A percentile compares a stretch with the other conserved stretches of the same genome.
phyloP scores from a whole-genome alignment of 2,113 vertebrate genomes.

The Potamarius usumacintae region DNA sequence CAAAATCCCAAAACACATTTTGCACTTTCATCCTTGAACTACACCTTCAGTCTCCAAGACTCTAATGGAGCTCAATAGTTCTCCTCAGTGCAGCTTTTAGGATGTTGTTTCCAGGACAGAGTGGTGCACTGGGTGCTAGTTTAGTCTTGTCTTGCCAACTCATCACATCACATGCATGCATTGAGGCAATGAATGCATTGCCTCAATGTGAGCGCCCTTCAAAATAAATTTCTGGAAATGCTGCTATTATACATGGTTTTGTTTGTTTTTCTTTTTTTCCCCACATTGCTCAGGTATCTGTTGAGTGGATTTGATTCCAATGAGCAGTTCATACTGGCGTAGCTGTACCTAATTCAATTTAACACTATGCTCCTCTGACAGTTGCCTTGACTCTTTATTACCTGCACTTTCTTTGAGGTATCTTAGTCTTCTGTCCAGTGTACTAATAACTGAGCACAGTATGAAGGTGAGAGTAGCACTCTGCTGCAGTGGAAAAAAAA shows the following conservation, averaged over 20 bases:
- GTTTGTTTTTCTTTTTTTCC: neutral
- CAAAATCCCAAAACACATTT: neutral
- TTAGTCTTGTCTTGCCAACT: neutral
- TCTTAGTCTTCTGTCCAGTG: neutral
- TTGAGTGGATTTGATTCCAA: neutral
- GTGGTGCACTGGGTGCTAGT: neutral
- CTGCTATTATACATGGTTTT: too few species aligned
- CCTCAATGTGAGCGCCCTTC: neutral
- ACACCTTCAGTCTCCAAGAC: neutral
- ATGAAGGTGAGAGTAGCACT: conserved; percentile 4
- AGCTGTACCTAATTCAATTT: neutral
- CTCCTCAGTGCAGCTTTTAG: neutral
- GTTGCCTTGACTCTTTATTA: neutral
- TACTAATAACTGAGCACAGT: conserved; percentile 33
- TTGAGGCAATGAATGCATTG: neutral
- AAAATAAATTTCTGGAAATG: neutral
- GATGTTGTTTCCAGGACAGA: neutral
- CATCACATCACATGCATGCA: neutral
- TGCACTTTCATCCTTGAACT: neutral
- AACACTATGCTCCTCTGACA: neutral
- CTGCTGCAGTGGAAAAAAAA: neutral
- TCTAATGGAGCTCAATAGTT: neutral
- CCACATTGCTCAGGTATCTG: neutral
- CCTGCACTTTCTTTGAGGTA: neutral
- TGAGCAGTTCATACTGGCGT: neutral